These are phyloP conservation scores for Dromococcyx pavoninus DNA, from an alignment of 2,797 vertebrate species.

Conservation along the genomic window DNA sequence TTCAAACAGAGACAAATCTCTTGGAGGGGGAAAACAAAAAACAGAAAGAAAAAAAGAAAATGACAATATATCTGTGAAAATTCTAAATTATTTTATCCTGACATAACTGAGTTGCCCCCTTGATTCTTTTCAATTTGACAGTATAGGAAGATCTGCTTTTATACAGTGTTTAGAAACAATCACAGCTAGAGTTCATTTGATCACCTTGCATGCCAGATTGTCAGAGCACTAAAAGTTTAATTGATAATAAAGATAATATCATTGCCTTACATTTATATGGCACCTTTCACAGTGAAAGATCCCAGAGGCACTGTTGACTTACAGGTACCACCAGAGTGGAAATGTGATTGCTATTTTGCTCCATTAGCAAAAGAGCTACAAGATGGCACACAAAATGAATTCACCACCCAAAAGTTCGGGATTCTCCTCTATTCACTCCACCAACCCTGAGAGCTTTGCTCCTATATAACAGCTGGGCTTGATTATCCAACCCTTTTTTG, in stretches of 20 bases:
- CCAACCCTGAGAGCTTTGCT: background rate
- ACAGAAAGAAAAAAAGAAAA: background rate
- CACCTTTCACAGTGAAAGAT: conserved; percentile 8
- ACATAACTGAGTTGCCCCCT: background rate
- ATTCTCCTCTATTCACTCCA: background rate
- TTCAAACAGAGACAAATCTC: background rate
- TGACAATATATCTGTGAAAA: background rate
- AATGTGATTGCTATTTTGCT: background rate
- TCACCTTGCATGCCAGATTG: conserved; percentile 62
- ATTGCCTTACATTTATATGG: conserved; percentile 36
- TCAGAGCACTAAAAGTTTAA: conserved; percentile 72
- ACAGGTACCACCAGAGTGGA: background rate
- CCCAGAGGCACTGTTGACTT: conserved; percentile 57
- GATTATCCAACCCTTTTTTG: background rate
- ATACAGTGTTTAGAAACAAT: conserved; percentile 61
- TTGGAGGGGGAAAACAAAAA: too few relatives aligned
- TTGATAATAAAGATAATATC: conserved; percentile 71
- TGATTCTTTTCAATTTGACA: conserved; percentile 37
- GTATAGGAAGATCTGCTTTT: conserved; percentile 42
- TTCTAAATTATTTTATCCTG: background rate
- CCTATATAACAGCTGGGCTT: background rate
- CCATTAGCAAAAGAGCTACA: background rate
- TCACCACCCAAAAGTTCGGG: background rate
- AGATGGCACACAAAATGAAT: background rate
- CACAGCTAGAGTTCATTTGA: conserved; percentile 60